Percentiles rank a stretch among this genome's conserved stretches.
These are phyloP conservation scores for Cnemophilus loriae DNA, from an alignment of 2,113 vertebrate species.

Conservation along the genomic window DNA sequence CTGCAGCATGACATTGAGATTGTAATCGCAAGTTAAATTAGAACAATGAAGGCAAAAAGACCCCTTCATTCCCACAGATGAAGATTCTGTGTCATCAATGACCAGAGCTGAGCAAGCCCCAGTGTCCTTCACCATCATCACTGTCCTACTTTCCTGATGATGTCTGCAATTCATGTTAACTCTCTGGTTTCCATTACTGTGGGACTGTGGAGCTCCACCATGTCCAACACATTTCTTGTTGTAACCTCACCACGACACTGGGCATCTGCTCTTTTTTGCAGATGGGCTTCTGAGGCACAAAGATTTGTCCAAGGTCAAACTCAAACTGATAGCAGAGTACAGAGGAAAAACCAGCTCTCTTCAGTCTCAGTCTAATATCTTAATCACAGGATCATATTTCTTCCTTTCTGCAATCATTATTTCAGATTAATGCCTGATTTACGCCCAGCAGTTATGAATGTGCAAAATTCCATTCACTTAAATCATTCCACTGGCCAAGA, in stretches of 20 bases:
- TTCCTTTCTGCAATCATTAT: background rate
- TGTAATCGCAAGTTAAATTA: background rate
- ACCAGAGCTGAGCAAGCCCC: background rate
- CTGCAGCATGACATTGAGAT: background rate
- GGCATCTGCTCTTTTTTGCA: background rate
- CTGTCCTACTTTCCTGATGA: background rate
- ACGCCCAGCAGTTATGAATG: background rate
- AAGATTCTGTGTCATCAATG: background rate
- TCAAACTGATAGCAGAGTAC: background rate
- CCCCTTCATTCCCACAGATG: background rate
- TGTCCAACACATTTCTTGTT: background rate
- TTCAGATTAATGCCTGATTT: background rate
- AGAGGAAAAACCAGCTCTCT: background rate
- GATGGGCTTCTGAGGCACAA: background rate
- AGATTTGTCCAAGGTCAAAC: background rate
- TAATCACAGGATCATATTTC: background rate
- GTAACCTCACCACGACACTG: background rate
- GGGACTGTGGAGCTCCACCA: background rate
- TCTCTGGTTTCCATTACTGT: background rate
- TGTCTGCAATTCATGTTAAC: background rate
- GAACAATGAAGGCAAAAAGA: background rate
- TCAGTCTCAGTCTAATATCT: background rate
- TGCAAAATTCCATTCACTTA: background rate
- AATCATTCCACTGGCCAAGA: background rate
- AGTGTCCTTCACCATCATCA: background rate